Percentiles rank a stretch among this genome's conserved stretches.
These are phyloP conservation scores for Oceanodroma tethys DNA, from an alignment of 2,113 vertebrate genomes.

Conservation along the genomic window DNA sequence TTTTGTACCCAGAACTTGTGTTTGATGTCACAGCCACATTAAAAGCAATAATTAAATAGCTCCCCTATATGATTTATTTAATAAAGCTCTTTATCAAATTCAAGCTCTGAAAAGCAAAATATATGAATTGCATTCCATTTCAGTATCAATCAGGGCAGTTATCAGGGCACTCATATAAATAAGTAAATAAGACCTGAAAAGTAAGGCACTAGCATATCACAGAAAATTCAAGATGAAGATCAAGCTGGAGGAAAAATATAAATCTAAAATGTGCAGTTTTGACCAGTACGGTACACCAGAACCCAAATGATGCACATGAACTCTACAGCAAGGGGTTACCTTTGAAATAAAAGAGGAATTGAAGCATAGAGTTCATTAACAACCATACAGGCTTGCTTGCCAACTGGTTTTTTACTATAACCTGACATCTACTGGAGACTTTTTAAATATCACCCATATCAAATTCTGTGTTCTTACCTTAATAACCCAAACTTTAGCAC, in stretches of 20 bases:
- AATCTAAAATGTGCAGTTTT: background rate
- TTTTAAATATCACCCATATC: background rate
- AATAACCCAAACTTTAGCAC: background rate
- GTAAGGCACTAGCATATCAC: background rate
- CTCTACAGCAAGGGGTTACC: background rate
- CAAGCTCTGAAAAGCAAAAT: background rate
- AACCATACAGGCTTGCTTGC: background rate
- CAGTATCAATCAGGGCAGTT: background rate
- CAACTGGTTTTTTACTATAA: background rate
- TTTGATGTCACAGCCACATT: background rate
- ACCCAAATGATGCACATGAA: background rate
- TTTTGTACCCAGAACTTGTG: background rate
- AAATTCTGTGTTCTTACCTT: background rate
- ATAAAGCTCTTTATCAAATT: background rate
- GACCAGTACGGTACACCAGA: background rate
- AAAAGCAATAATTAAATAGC: background rate
- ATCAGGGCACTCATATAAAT: background rate
- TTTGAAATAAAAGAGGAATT: background rate
- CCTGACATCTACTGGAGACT: slow-evolving; percentile 71
- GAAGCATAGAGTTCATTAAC: background rate
- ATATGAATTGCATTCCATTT: background rate
- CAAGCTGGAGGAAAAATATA: background rate
- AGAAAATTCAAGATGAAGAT: background rate
- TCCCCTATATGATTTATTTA: background rate
- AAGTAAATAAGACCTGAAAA: background rate